These are phyloP conservation scores for Eueides isabella DNA, from an alignment of 1,140 invertebrate genomes.

Conservation along the genomic window DNA sequence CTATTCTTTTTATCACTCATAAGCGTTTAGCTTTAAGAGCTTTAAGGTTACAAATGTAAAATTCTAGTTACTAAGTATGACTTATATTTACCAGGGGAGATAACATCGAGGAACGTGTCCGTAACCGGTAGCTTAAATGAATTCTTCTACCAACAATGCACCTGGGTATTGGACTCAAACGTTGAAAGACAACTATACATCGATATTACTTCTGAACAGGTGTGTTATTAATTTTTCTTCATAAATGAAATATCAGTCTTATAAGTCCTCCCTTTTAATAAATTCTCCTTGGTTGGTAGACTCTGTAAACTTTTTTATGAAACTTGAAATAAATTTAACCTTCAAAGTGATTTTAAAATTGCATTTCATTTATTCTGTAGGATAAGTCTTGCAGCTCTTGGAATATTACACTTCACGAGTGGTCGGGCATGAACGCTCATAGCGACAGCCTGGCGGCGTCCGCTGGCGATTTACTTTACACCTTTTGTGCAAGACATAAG, in stretches of 20 bases:
- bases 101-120: conserved; percentile 82
- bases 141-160: conserved; percentile 88
- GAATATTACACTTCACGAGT: conserved; percentile 89
- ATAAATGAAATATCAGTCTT: neutral
- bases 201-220: conserved; percentile 87
- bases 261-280: neutral
- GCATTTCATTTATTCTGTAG: conserved; percentile 49
- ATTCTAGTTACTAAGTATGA: neutral
- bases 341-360: conserved; percentile 24
- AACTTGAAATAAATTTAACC: conserved; percentile 27
- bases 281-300: neutral
- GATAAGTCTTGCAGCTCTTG: conserved; percentile 86
- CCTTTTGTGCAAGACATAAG: conserved; percentile 87
- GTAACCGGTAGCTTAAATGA: conserved; percentile 84
- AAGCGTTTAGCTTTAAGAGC: conserved; percentile 8
- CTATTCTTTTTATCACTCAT: conserved; percentile 42
- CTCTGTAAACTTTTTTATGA: neutral
- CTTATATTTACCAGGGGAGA: conserved; percentile 79
- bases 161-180: conserved; percentile 87
- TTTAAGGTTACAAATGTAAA: neutral
- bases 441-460: conserved; percentile 75
- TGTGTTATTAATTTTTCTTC: conserved; percentile 50
- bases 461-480: conserved; percentile 84
- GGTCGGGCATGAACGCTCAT: conserved; percentile 77
- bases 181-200: conserved; percentile 86